Conservation (phyloP, 2,113 vertebrate genomes). For the Clarias batrachus region DNA sequence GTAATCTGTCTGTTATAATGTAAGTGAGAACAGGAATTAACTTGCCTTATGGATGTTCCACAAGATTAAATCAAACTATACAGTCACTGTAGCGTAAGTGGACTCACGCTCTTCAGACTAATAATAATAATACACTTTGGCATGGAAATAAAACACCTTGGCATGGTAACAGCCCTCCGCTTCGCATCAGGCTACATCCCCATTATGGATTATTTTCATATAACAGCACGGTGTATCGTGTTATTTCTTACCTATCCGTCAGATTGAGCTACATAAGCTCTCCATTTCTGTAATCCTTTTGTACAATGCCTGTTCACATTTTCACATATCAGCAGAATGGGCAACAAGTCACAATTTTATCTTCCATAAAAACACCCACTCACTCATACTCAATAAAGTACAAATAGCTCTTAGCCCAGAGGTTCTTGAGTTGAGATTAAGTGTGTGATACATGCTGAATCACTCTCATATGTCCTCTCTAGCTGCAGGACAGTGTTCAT, state of each 20-base stretch:
- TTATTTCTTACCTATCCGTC: not conserved
- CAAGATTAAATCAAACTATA: not conserved
- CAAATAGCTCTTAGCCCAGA: constrained; percentile 18
- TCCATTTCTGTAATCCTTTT: not conserved
- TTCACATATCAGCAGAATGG: not conserved
- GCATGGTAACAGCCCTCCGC: not conserved
- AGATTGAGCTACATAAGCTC: not conserved
- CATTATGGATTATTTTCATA: not conserved
- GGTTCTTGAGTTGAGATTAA: constrained; percentile 17
- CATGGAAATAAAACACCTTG: not conserved
- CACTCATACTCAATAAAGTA: not conserved
- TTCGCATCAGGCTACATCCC: not conserved
- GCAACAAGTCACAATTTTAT: not conserved
- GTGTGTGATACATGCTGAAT: constrained; percentile 22
- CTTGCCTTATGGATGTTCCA: not conserved
- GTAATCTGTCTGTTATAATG: not conserved
- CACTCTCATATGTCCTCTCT: constrained; percentile 22
- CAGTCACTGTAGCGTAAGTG: not conserved
- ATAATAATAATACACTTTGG: not conserved
- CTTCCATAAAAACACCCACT: not conserved
- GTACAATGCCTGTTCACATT: not conserved
- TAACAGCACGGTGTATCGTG: not conserved
- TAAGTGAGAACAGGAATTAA: not conserved
- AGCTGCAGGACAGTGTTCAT: constrained; percentile 19
- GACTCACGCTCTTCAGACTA: not conserved